phyloP scores from a whole-genome alignment of 2,797 vertebrate species.

The Halcyon smyrnensis region DNA sequence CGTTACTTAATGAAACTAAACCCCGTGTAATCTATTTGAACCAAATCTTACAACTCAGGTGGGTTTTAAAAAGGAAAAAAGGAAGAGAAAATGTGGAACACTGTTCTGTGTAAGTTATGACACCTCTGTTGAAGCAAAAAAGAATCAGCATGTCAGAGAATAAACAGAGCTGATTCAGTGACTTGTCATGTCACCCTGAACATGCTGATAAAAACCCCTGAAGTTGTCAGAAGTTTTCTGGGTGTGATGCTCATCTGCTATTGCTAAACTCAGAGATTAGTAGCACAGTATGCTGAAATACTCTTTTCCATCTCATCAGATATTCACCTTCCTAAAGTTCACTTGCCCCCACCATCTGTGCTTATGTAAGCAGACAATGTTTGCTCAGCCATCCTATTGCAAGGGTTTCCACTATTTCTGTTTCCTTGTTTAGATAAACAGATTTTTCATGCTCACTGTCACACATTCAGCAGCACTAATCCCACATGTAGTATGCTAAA shows the following conservation, averaged over 20 bases:
- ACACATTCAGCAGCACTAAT: background rate
- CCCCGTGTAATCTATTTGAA: background rate
- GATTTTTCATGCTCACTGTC: background rate
- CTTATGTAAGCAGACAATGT: background rate
- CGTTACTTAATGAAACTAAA: background rate
- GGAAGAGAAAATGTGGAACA: background rate
- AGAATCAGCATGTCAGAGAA: background rate
- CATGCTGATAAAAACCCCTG: background rate
- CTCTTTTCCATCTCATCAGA: slow-evolving; percentile 22
- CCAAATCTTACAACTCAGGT: background rate
- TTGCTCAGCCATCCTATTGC: background rate
- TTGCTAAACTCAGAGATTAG: background rate
- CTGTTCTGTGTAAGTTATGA: background rate
- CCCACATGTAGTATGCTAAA: background rate
- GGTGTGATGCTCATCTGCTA: background rate
- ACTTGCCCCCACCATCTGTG: background rate
- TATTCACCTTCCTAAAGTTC: slow-evolving; percentile 13
- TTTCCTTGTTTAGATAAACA: slow-evolving; percentile 5
- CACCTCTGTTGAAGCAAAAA: background rate
- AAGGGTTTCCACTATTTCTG: background rate
- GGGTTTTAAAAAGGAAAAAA: background rate
- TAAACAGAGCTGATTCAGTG: slow-evolving; percentile 6
- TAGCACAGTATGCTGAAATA: background rate
- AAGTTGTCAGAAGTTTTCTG: background rate
- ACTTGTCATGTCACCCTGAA: background rate